phyloP scores from a whole-genome alignment of 2,113 vertebrate genomes.

The Scopus umbretta region DNA sequence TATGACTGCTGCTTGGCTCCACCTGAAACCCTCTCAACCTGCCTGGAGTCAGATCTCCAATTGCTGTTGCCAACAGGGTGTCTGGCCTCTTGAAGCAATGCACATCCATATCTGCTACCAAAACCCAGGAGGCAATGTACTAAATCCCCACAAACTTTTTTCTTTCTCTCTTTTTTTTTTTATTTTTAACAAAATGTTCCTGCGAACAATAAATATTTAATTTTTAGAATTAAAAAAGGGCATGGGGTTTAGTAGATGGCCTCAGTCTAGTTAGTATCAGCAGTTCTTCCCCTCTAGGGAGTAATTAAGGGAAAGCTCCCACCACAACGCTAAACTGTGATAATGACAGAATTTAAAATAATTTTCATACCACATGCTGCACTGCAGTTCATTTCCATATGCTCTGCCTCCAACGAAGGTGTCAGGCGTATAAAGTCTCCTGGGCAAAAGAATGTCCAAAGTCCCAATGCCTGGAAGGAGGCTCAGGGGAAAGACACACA shows the following conservation, averaged over 20 bases:
- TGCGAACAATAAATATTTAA: conserved; percentile 7
- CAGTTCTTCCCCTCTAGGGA: conserved; percentile 38
- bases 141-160: background rate
- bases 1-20: background rate
- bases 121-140: background rate
- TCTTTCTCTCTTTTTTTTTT: background rate
- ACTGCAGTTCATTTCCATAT: conserved; percentile 55
- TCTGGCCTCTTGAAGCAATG: background rate
- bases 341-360: conserved; percentile 55
- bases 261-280: background rate
- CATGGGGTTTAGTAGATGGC: background rate
- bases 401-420: conserved; percentile 4
- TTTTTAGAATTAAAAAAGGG: background rate
- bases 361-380: conserved; percentile 35
- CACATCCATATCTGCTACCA: background rate
- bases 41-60: background rate
- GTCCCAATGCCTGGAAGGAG: conserved; percentile 43
- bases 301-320: conserved; percentile 54
- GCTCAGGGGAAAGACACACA: conserved; percentile 46
- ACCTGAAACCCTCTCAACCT: background rate
- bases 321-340: conserved; percentile 31
- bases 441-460: background rate
- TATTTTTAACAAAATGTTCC: background rate
- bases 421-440: conserved; percentile 9
- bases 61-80: background rate